Conservation (phyloP, 2,797 vertebrate genomes). For the Poeciliopsis presidionis region DNA sequence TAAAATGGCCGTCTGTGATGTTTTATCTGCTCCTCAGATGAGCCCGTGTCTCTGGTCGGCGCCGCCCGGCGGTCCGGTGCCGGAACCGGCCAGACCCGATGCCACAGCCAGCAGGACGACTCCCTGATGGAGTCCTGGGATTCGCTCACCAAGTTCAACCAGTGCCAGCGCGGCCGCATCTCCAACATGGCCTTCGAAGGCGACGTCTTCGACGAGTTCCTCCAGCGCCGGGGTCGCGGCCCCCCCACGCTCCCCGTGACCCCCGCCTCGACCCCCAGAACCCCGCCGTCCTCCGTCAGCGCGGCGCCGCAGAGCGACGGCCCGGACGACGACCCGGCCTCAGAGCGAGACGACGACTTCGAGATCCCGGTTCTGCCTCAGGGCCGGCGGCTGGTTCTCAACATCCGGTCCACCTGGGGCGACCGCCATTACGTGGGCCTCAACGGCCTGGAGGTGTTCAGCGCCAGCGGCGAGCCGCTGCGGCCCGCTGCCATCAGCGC, state of each 20-base stretch:
- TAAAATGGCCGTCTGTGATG: no score
- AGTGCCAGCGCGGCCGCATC: constrained; percentile 91
- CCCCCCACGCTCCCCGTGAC: constrained; percentile 33
- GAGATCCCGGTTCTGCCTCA: constrained; percentile 92
- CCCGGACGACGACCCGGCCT: constrained; percentile 66
- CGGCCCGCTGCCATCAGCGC: constrained; percentile 82
- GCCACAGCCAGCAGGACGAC: constrained; percentile 83
- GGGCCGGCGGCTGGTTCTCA: constrained; percentile 87
- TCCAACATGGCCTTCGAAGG: constrained; percentile 89
- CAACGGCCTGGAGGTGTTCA: constrained; percentile 94
- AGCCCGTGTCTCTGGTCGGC: constrained; percentile 45
- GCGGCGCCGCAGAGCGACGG: constrained; percentile 49
- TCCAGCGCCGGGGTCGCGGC: constrained; percentile 83
- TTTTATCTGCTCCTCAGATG: constrained; percentile 74
- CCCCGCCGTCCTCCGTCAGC: constrained; percentile 34
- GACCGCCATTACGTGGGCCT: constrained; percentile 97
- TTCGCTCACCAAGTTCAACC: constrained; percentile 91
- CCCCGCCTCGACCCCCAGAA: constrained; percentile 37
- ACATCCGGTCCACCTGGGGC: constrained; percentile 94
- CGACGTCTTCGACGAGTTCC: constrained; percentile 93
- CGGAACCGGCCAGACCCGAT: constrained; percentile 49
- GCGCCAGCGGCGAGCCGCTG: constrained; percentile 88
- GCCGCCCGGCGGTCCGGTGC: constrained; percentile 55
- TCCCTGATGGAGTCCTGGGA: constrained; percentile 91
- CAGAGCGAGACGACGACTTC: constrained; percentile 84